Conservation (phyloP, 2,888 invertebrate species). For the Pollenia griseotomentosa region DNA sequence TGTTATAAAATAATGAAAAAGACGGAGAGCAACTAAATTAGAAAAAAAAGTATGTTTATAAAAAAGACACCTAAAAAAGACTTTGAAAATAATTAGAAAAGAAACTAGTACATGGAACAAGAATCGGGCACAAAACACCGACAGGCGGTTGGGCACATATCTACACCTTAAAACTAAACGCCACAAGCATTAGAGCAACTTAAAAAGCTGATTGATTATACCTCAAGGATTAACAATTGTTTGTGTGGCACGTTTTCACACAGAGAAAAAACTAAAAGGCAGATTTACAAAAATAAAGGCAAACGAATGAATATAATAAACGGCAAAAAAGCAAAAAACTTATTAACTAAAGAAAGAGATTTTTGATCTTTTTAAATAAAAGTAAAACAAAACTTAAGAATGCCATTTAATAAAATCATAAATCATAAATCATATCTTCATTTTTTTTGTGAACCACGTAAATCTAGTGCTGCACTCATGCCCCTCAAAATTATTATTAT, state of each 20-base stretch:
- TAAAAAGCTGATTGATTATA: slow-evolving; percentile 6
- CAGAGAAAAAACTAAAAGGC: not conserved
- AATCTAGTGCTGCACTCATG: no score
- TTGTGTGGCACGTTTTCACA: not conserved
- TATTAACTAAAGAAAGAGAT: not conserved
- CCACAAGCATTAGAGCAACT: not conserved
- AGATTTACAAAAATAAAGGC: not conserved
- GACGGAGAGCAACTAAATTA: not conserved
- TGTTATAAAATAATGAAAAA: slow-evolving; percentile 19
- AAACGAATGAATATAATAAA: not conserved
- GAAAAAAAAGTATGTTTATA: not conserved
- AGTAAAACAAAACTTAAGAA: not conserved
- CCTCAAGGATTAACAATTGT: slow-evolving; percentile 9
- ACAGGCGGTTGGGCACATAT: no score
- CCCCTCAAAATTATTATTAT: no score
- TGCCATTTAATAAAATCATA: no score
- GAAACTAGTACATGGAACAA: no score
- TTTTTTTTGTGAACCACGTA: no score
- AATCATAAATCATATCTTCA: no score
- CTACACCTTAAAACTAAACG: no score
- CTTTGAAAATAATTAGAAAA: not conserved
- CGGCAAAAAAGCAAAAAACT: not conserved
- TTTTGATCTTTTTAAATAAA: not conserved
- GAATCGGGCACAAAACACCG: not conserved
- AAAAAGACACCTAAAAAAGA: not conserved